Evolutionary conservation across 2,113 vertebrate genomes (phyloP), one percentile per base, ranked within the genome.

Genomic region (Oryzias woworae): DNA sequence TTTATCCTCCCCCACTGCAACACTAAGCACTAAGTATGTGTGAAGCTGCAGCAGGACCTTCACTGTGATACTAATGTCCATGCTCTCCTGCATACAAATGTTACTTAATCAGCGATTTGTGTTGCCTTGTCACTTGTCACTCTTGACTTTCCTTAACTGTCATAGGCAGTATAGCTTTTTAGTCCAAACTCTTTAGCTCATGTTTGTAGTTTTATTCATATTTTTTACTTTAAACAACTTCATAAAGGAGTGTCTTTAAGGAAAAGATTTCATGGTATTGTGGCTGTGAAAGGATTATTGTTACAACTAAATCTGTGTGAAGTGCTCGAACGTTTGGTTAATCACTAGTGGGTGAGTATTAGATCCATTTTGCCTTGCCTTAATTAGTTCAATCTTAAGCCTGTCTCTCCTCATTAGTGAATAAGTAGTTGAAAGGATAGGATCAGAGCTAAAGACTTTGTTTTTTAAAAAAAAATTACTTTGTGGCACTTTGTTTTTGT

Each of bases 381-480:
- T 91, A 92, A 92, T 91, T 91, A 88, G 82, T 85, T 89, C 84
- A 89, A 89, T 91, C 87, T 91, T 91, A 80, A 79, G 80, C 77
- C 86, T 90, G 91, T 87, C 91, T 85, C 75, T 83, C 76, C 66
- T 82, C 84, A 90, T 90, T 91, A 91, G 71, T 64, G 75, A 79
- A 69, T 71, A 47, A 64, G 81, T 53, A 60, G 64, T 82, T 70
- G 84, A 70, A 47, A 79, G 69, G 57, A 71, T 57, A 23, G 64
- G 58, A 66, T 62, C 64, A 77, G 60, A 67, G 55, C 62, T 69
- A 66, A 66, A 69, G 64, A 63, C 86, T 59, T 86, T 79, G 77
- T 85, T 85, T 71, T 65, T 69, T 77, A 68, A 78, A n/a, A n/a
- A n/a, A n/a, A n/a, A 41, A 85, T 81, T 77, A 60, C 53, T 73